phyloP scores from a whole-genome alignment of 2,113 vertebrate species.

The Tinamus guttatus region DNA sequence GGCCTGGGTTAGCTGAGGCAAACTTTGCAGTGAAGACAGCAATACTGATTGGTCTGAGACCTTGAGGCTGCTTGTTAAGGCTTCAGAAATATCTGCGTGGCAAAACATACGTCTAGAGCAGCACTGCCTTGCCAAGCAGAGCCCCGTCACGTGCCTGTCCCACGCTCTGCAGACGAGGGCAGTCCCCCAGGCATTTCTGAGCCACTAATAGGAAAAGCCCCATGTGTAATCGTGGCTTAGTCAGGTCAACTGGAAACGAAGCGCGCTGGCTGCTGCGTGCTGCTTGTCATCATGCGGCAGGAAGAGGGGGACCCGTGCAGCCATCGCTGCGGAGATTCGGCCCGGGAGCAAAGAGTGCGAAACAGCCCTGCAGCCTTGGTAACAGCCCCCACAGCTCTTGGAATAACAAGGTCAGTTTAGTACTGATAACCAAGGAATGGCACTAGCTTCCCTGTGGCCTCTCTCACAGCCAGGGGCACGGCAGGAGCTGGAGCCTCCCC shows the following conservation, averaged over 20 bases:
- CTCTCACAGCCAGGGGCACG: neutral
- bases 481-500: neutral
- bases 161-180: neutral
- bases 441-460: neutral
- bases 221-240: neutral
- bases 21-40: neutral
- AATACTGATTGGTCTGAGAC: neutral
- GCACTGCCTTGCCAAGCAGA: neutral
- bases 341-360: neutral
- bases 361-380: neutral
- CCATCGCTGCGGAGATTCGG: neutral
- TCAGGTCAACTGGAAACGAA: slow-evolving; percentile 3
- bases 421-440: neutral
- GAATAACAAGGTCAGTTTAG: neutral
- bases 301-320: neutral
- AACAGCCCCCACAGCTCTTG: neutral
- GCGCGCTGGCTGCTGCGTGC: neutral
- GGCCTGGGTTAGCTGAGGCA: neutral
- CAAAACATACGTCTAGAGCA: neutral
- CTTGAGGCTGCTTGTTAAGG: neutral
- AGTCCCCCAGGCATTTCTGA: neutral
- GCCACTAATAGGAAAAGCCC: slow-evolving; percentile 3
- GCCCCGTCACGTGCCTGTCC: neutral
- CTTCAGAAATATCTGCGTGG: neutral
- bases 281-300: fast-evolving